A percentile compares a stretch with the other conserved stretches of the same genome.
Conservation (phyloP, 1,140 invertebrate genomes). For the Drosophila leontia region DNA sequence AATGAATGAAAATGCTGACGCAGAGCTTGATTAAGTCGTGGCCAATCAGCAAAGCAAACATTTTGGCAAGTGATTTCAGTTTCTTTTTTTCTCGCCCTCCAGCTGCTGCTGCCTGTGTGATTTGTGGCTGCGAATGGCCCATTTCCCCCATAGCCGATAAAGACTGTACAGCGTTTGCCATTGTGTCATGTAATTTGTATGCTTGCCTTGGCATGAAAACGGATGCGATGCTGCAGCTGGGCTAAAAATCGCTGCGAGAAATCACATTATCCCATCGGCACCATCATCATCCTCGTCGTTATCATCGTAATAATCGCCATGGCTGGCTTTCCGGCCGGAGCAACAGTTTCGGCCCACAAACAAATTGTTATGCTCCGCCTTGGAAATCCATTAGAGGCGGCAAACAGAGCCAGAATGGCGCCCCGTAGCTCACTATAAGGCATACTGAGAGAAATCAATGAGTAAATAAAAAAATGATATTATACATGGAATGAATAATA, state of each 20-base stretch:
- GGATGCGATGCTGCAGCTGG: conserved; percentile 19
- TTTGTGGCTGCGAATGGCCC: conserved; percentile 10
- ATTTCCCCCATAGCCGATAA: conserved; percentile 24
- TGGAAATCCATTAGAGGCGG: conserved; percentile 52
- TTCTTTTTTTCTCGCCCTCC: neutral
- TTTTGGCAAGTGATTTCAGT: conserved; percentile 43
- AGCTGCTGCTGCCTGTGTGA: neutral
- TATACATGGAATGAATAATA: neutral
- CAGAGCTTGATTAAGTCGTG: conserved; percentile 52
- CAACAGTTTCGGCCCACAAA: conserved; percentile 47
- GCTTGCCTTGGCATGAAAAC: conserved; percentile 43
- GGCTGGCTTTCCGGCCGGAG: conserved; percentile 23
- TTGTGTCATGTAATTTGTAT: conserved; percentile 51
- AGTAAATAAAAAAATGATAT: neutral
- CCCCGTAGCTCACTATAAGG: conserved; percentile 19
- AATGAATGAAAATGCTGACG: conserved; percentile 58
- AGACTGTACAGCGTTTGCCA: conserved; percentile 8
- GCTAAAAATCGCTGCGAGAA: conserved; percentile 45
- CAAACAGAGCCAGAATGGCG: conserved; percentile 48
- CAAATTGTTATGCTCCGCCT: conserved; percentile 63
- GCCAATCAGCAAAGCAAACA: conserved; percentile 67
- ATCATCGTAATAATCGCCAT: conserved; percentile 26
- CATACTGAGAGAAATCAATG: conserved; percentile 6
- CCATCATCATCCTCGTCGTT: conserved; percentile 25
- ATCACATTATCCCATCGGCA: conserved; percentile 59